These are phyloP conservation scores for Dicycla oo DNA, from an alignment of 2,888 invertebrate genomes.

Conservation along the genomic window DNA sequence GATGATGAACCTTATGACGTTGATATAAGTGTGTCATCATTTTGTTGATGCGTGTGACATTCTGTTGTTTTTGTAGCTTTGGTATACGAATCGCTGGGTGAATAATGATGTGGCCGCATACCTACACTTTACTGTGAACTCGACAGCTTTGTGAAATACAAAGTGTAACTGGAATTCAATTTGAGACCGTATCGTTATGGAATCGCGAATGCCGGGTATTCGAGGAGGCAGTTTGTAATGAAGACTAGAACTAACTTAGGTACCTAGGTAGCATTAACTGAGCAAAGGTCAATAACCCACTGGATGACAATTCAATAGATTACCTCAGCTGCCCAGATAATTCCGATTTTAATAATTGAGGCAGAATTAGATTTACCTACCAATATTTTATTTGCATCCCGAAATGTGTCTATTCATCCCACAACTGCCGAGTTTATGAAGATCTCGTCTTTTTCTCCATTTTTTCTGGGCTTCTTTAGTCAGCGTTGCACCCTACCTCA, in stretches of 20 bases:
- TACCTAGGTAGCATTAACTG: neutral
- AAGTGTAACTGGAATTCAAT: slow-evolving; percentile 75
- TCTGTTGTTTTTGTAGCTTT: slow-evolving; percentile 57
- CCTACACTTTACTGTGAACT: slow-evolving; percentile 74
- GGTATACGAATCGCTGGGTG: slow-evolving; percentile 70
- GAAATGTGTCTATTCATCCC: neutral
- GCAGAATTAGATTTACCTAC: neutral
- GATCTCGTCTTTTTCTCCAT: neutral
- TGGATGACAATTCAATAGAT: neutral
- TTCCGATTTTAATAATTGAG: neutral
- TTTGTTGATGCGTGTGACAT: slow-evolving; percentile 51
- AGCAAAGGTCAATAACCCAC: slow-evolving; percentile 4
- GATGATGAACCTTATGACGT: slow-evolving; percentile 69
- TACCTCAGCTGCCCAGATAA: no score
- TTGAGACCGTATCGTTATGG: slow-evolving; percentile 55
- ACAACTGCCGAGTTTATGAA: neutral
- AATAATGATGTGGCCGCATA: slow-evolving; percentile 84
- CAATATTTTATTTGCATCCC: no score
- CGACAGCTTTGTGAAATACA: slow-evolving; percentile 75
- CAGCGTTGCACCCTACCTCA: neutral
- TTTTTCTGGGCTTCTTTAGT: neutral
- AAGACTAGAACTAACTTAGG: slow-evolving; percentile 4
- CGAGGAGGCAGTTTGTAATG: slow-evolving; percentile 17
- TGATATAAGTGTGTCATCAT: slow-evolving; percentile 60
- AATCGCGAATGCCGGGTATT: slow-evolving; percentile 37